Percentiles rank a stretch among this genome's conserved stretches.
Evolutionary conservation across 2,888 invertebrate genomes (phyloP).

Genomic region (Apodemia zela): DNA sequence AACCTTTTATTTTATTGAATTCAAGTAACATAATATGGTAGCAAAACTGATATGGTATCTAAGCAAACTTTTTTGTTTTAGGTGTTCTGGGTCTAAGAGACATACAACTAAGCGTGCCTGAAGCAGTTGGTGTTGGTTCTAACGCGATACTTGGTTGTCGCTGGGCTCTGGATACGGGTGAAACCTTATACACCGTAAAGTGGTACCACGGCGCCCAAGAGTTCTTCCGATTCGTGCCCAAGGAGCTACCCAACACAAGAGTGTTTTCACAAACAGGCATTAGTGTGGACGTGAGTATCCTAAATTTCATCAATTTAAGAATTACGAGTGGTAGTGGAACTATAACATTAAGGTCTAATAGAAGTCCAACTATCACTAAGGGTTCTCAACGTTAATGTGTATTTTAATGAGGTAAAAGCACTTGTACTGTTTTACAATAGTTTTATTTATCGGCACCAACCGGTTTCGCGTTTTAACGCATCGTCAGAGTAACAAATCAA

Average conservation of each 20-base stretch:
- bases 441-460: too few species aligned
- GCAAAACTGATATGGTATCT: too few species aligned
- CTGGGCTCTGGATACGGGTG: constrained; percentile 85
- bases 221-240: constrained; percentile 90
- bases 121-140: constrained; percentile 85
- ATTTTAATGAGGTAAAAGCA: too few species aligned
- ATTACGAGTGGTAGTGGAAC: too few species aligned
- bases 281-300: constrained; percentile 85
- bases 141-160: constrained; percentile 86
- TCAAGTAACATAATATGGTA: too few species aligned
- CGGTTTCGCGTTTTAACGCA: too few species aligned
- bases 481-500: too few species aligned
- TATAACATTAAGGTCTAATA: too few species aligned
- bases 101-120: constrained; percentile 85
- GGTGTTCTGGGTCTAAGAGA: constrained; percentile 82
- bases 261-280: constrained; percentile 86
- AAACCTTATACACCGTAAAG: constrained; percentile 88
- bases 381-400: too few species aligned
- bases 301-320: background rate
- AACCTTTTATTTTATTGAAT: too few species aligned
- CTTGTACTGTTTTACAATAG: too few species aligned
- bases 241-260: constrained; percentile 87
- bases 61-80: constrained; percentile 43
- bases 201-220: constrained; percentile 90
- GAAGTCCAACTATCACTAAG: too few species aligned